Evolutionary conservation across 1,140 invertebrate species (phyloP), one percentile per base, ranked within the genome.

Genomic region (Cyphomyrmex costatus): DNA sequence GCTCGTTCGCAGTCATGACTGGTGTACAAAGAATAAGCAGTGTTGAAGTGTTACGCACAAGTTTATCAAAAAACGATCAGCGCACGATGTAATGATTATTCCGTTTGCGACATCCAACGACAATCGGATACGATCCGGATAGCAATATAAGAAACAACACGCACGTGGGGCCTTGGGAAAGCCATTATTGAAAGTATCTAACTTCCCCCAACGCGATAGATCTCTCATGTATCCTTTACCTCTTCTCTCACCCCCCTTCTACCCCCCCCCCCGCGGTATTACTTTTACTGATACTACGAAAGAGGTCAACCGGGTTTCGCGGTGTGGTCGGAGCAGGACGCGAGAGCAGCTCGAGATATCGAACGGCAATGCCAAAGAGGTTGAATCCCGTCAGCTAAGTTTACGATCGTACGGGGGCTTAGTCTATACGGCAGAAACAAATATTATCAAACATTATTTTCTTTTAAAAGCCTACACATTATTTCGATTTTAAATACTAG

Each of bases 341-440:
- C 77, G 90, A 71, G 91, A 89, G 87, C 74, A 89, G 87, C 79
- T 92, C 86, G 86, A 92, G 91, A 90, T 93, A 94, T 93, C 92
- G 88, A 90, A 90, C 92, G 88, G 88, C 92, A 91, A 91, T 92
- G 91, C 76, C 92, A 85, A 92, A 89, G 90, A 92, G 89, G 89
- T 92, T 90, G 87, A 80, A 80, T 80, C 77, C 78, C 77, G 86
- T 90, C 89, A 91, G 88, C 90, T 86, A 87, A 91, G 89, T 93
- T 93, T 93, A 94, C 89, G 92, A 93, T 91, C 92, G 88, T 78
- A 89, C 91, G 87, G 90, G 89, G 92, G 91, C 88, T 94, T 93
- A 93, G 90, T 90, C 88, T 86, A 85, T 88, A 90, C 88, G 71
- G 71, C 36, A 74, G 85, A 90, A 91, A 86, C 90, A 89, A 49